Conservation (phyloP, 2,797 vertebrate species). For the Cynodonichthys magdalenae region DNA sequence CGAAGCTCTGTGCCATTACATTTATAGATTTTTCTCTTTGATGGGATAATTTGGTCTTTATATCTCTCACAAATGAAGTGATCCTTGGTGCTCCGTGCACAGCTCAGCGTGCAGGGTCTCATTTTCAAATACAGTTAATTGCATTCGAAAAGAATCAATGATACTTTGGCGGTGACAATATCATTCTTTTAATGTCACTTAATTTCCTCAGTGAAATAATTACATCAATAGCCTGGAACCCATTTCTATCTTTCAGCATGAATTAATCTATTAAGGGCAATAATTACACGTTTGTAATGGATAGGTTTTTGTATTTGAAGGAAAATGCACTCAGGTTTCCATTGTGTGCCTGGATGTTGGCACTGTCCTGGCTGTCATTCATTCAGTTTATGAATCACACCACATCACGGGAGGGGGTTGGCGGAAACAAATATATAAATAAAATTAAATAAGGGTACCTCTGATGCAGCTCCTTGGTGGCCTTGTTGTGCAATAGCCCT, state of each 20-base stretch:
- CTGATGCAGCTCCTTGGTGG: conserved; percentile 57
- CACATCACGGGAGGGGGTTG: conserved; percentile 22
- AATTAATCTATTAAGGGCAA: conserved; percentile 79
- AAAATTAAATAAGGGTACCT: conserved; percentile 46
- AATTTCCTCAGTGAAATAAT: conserved; percentile 77
- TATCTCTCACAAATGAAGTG: conserved; percentile 79
- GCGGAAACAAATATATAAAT: conserved; percentile 47
- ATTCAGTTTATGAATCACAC: conserved; percentile 72
- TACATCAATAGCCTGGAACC: conserved; percentile 75
- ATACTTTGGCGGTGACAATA: conserved; percentile 76
- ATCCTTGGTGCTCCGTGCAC: conserved; percentile 68
- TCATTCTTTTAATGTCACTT: conserved; percentile 79
- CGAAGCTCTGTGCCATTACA: conserved; percentile 74
- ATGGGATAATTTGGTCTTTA: conserved; percentile 83
- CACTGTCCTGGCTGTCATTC: conserved; percentile 70
- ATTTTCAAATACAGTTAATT: conserved; percentile 80
- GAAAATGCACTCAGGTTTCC: conserved; percentile 52
- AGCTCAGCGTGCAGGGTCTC: conserved; percentile 65
- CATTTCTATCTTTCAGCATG: conserved; percentile 77
- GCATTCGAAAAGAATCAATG: conserved; percentile 80
- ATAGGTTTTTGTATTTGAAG: conserved; percentile 60
- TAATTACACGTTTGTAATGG: conserved; percentile 76
- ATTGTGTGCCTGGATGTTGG: conserved; percentile 60
- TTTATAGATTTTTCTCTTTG: conserved; percentile 83
- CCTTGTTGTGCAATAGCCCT: conserved; percentile 79